phyloP scores from a whole-genome alignment of 92 coral and sea anemone genomes.

The Phenganax subtilis region DNA sequence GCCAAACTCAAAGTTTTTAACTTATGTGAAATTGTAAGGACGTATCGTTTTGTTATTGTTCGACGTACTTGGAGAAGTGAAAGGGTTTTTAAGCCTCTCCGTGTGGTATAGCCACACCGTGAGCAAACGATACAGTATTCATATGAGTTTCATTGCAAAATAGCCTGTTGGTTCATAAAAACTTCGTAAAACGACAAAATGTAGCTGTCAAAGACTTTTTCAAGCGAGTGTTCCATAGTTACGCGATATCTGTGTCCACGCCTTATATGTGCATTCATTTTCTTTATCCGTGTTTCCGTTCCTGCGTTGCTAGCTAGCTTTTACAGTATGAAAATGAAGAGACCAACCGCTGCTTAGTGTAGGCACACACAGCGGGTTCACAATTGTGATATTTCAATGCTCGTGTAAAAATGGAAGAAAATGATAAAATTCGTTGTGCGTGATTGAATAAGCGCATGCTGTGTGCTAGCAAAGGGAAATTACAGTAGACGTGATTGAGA shows the following conservation, averaged over 20 bases:
- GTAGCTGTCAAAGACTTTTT: too few species aligned
- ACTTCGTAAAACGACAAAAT: too few species aligned
- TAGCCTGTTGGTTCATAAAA: too few species aligned
- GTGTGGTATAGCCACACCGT: too few species aligned
- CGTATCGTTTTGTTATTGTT: too few species aligned
- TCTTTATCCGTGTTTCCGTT: background rate
- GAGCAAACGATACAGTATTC: too few species aligned
- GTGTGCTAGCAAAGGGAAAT: background rate
- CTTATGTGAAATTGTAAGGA: too few species aligned
- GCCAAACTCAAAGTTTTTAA: too few species aligned
- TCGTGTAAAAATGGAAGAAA: conserved; percentile 6
- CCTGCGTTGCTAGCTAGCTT: background rate
- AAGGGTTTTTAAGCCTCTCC: too few species aligned
- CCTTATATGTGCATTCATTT: too few species aligned
- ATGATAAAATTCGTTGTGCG: background rate
- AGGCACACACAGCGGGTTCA: background rate
- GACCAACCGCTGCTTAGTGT: background rate
- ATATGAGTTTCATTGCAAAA: too few species aligned
- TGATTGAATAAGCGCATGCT: background rate
- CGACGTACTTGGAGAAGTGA: too few species aligned
- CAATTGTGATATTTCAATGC: conserved; percentile 22
- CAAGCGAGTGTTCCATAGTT: background rate
- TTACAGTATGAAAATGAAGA: background rate
- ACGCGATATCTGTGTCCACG: background rate
- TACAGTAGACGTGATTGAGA: background rate